Evolutionary conservation across 2,888 invertebrate species (phyloP).

Genomic region (Dromius quadrimaculatus): DNA sequence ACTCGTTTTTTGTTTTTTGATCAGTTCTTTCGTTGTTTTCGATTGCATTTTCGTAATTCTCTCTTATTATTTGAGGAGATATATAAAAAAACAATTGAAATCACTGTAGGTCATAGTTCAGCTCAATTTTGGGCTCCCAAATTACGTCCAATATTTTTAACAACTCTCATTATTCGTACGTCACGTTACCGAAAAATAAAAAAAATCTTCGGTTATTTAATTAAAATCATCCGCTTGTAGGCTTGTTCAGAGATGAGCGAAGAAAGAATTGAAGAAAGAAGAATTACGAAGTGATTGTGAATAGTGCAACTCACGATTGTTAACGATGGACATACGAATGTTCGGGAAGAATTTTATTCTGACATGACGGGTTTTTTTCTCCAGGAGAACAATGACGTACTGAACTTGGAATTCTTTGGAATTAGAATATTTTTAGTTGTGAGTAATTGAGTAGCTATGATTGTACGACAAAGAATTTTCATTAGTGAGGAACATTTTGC

Average conservation of each 20-base stretch:
- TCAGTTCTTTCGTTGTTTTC: too few relatives aligned
- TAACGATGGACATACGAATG: conserved; percentile 16
- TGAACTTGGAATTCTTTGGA: conserved; percentile 18
- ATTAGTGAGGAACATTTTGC: not conserved
- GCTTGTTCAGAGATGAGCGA: not conserved
- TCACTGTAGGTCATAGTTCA: too few relatives aligned
- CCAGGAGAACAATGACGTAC: conserved; percentile 21
- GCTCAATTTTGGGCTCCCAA: too few relatives aligned
- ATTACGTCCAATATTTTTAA: conserved; percentile 28
- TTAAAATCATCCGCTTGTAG: conserved; percentile 10
- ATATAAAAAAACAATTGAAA: too few relatives aligned
- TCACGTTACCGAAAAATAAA: conserved; percentile 28
- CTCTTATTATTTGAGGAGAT: too few relatives aligned
- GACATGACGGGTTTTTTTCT: conserved; percentile 26
- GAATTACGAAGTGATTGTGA: conserved; percentile 37
- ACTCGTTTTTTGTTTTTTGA: too few relatives aligned
- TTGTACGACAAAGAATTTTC: not conserved
- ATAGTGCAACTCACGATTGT: conserved; percentile 34
- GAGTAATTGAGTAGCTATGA: conserved; percentile 5
- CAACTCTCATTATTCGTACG: conserved; percentile 18
- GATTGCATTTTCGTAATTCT: too few relatives aligned
- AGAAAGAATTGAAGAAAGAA: conserved; percentile 33
- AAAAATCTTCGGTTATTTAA: conserved; percentile 33
- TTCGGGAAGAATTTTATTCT: conserved; percentile 17
- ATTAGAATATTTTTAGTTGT: conserved; percentile 29